Evolutionary conservation across 2,888 invertebrate genomes (phyloP).

Genomic region (Heteromyza rotundicornis): DNA sequence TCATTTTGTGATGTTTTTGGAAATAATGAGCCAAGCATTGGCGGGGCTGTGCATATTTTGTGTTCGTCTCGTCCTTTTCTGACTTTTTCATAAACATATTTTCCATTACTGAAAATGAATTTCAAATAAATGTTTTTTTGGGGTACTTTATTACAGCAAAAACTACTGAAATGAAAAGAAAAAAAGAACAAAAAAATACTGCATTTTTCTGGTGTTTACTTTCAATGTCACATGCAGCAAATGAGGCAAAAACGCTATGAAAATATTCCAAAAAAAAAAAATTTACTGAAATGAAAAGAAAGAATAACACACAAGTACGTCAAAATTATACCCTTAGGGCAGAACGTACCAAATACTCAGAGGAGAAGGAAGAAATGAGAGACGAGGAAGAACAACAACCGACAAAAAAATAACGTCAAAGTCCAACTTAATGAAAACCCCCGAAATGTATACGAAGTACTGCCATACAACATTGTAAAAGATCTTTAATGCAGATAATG

Average conservation of each 20-base stretch:
- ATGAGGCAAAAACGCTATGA: conserved; percentile 12
- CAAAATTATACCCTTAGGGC: conserved; percentile 23
- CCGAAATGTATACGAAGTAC: not conserved
- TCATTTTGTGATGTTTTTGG: not conserved
- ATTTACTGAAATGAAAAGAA: not conserved
- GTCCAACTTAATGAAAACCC: not conserved
- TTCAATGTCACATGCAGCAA: conserved; percentile 54
- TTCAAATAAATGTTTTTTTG: conserved; percentile 14
- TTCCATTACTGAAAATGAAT: conserved; percentile 26
- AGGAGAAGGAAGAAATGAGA: conserved; percentile 1
- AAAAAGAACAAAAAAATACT: no score
- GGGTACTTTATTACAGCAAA: not conserved
- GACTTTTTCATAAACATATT: conserved; percentile 12
- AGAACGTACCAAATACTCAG: conserved; percentile 1
- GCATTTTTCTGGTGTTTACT: conserved; percentile 28
- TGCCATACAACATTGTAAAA: conserved; percentile 12
- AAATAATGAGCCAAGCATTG: conserved; percentile 25
- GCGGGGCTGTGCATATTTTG: not conserved
- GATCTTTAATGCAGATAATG: conserved; percentile 46
- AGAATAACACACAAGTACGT: not conserved
- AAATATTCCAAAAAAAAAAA: conserved; percentile 36
- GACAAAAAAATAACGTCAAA: not conserved
- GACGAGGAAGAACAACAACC: not conserved
- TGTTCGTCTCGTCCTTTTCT: not conserved
- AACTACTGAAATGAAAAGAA: no score